These are phyloP conservation scores for Cercopithecus mona DNA, from an alignment of 2,113 vertebrate species.

Conservation along the genomic window DNA sequence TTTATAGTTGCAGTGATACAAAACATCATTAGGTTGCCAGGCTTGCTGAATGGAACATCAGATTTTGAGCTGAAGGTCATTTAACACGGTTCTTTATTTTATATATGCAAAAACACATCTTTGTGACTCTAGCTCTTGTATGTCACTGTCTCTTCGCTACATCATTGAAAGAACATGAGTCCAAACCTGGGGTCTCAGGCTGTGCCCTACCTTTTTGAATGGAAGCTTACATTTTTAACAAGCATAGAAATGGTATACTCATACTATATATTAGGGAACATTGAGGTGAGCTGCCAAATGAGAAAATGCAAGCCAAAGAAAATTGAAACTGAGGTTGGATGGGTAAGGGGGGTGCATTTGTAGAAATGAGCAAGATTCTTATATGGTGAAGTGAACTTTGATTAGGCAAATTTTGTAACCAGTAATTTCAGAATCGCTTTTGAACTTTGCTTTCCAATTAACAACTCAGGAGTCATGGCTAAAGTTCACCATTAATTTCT, in stretches of 20 bases:
- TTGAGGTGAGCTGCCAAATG: background rate
- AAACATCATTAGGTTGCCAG: background rate
- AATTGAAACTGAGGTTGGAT: background rate
- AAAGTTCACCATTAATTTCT: conserved; percentile 5
- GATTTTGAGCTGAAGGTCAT: background rate
- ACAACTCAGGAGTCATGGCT: background rate
- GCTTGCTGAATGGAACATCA: background rate
- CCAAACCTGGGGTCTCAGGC: background rate
- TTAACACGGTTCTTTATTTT: background rate
- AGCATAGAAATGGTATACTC: background rate
- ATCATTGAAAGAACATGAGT: background rate
- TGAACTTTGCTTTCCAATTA: background rate
- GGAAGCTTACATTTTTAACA: background rate
- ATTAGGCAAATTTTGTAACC: background rate
- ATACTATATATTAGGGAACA: background rate
- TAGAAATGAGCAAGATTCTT: background rate
- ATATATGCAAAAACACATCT: background rate
- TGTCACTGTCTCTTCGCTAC: background rate
- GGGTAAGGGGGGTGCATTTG: background rate
- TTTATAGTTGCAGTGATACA: background rate
- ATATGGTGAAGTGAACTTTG: background rate
- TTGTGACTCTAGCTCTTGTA: background rate
- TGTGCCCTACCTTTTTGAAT: background rate
- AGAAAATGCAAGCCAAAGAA: background rate
- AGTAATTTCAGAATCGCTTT: conserved; percentile 10